phyloP scores from a whole-genome alignment of 2,797 vertebrate species.

The Platyrinchus mystaceus region DNA sequence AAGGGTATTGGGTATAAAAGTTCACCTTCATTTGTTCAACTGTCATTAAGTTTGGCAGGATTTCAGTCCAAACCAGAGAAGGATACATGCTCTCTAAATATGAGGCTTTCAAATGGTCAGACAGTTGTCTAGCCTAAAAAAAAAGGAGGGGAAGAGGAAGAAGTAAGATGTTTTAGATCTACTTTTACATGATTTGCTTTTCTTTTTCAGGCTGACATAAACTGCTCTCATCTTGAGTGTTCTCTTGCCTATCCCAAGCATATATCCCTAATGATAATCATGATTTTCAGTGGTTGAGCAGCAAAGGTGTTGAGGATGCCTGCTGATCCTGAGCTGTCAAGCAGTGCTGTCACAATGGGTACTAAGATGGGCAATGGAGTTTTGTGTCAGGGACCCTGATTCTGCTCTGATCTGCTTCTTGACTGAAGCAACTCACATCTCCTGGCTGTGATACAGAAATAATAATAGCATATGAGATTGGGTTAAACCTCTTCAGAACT shows the following conservation, averaged over 20 bases:
- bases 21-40: background rate
- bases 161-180: background rate
- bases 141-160: fast-evolving
- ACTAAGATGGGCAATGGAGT: fast-evolving
- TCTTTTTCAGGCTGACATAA: background rate
- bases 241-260: background rate
- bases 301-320: background rate
- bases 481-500: constrained; percentile 8
- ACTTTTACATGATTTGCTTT: background rate
- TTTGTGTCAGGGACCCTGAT: background rate
- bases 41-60: background rate
- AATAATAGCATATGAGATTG: background rate
- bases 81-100: background rate
- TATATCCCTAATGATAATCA: background rate
- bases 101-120: background rate
- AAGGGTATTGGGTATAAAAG: background rate
- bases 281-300: background rate
- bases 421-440: background rate
- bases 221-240: background rate
- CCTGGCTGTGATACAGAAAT: background rate
- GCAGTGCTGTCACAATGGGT: background rate
- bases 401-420: background rate
- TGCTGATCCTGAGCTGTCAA: background rate
- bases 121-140: background rate
- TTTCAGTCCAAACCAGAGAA: background rate